These are phyloP conservation scores for Austrolebias charrua DNA, from an alignment of 2,797 vertebrate species.

Conservation along the genomic window DNA sequence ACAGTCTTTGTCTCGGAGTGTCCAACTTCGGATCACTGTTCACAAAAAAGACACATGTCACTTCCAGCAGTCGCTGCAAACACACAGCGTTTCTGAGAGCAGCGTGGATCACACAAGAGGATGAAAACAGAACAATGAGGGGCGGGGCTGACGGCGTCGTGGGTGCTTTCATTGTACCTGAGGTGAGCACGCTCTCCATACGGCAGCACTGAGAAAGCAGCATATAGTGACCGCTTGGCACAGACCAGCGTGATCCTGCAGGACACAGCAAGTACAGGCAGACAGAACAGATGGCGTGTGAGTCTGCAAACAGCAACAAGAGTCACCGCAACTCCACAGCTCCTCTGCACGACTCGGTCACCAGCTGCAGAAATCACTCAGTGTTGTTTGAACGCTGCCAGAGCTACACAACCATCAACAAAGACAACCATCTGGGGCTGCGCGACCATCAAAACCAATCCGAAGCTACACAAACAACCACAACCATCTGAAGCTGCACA, in stretches of 20 bases:
- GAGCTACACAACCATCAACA: slow-evolving; percentile 10
- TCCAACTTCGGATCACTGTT: slow-evolving; percentile 90
- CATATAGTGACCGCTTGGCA: slow-evolving; percentile 93
- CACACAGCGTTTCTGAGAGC: slow-evolving; percentile 15
- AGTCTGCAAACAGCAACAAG: slow-evolving; percentile 53
- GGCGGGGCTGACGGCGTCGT: slow-evolving; percentile 52
- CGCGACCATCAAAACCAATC: too few species aligned
- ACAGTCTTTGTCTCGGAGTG: slow-evolving; percentile 88
- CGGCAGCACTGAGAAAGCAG: slow-evolving; percentile 95
- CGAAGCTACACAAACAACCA: too few species aligned
- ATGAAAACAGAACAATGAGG: slow-evolving; percentile 47
- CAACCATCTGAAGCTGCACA: too few species aligned
- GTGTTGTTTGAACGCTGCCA: not conserved
- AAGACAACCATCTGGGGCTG: not conserved
- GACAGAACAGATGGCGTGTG: slow-evolving; percentile 74
- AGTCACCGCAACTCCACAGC: slow-evolving; percentile 26
- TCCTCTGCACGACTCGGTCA: slow-evolving; percentile 1
- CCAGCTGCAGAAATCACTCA: slow-evolving; percentile 19
- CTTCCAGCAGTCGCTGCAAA: not conserved
- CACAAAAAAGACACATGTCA: slow-evolving; percentile 43
- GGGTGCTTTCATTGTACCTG: slow-evolving; percentile 81
- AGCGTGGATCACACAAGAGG: slow-evolving; percentile 31
- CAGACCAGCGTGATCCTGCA: slow-evolving; percentile 96
- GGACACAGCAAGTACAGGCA: slow-evolving; percentile 77
- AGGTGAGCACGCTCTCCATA: slow-evolving; percentile 90